These are phyloP conservation scores for Exephanes ischioxanthus DNA, from an alignment of 2,888 invertebrate genomes.

Conservation along the genomic window DNA sequence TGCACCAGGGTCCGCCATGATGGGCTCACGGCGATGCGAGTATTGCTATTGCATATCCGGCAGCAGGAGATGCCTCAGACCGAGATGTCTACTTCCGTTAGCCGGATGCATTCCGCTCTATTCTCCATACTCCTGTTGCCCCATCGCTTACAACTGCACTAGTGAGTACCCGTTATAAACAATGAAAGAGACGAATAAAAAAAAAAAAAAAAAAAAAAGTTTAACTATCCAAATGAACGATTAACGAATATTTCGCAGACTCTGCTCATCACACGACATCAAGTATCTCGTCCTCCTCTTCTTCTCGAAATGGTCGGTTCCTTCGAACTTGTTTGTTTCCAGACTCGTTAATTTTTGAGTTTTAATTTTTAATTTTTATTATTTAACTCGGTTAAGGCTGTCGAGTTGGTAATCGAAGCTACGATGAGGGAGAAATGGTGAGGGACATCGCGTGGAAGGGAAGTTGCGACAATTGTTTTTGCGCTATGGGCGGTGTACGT, in stretches of 20 bases:
- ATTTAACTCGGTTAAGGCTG: conserved; percentile 87
- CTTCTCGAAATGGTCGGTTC: conserved; percentile 51
- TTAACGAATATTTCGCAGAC: conserved; percentile 23
- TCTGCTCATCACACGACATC: conserved; percentile 36
- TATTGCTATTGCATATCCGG: conserved; percentile 92
- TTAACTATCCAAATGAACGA: not conserved
- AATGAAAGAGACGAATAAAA: not conserved
- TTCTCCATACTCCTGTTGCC: conserved; percentile 91
- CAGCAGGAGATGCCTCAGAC: conserved; percentile 89
- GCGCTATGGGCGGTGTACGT: conserved; percentile 90
- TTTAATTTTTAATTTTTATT: not conserved
- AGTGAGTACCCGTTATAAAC: conserved; percentile 73
- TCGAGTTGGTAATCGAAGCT: conserved; percentile 87
- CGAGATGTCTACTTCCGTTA: conserved; percentile 91
- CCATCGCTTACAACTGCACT: conserved; percentile 91
- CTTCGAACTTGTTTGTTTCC: not conserved
- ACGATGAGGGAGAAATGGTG: conserved; percentile 91
- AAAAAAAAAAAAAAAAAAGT: not conserved
- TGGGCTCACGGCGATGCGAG: conserved; percentile 91
- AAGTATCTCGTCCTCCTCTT: conserved; percentile 10
- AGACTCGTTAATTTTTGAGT: conserved; percentile 10
- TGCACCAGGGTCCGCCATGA: conserved; percentile 94
- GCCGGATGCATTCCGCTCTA: conserved; percentile 90
- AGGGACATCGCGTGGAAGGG: conserved; percentile 86
- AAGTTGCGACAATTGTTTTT: conserved; percentile 93